phyloP scores from a whole-genome alignment of 2,113 vertebrate genomes.

The Verasper variegatus region DNA sequence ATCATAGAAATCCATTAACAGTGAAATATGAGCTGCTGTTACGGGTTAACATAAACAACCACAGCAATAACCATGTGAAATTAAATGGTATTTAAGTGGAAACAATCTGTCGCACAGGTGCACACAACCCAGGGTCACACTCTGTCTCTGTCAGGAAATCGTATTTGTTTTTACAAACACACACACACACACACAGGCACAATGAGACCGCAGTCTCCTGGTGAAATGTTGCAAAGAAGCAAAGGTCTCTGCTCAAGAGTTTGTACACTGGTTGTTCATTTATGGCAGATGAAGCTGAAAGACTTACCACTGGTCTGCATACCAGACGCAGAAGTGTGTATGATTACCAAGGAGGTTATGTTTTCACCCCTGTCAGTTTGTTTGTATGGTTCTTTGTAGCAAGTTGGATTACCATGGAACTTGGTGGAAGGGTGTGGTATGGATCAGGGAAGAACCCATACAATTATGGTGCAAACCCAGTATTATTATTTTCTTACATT shows the following conservation, averaged over 20 bases:
- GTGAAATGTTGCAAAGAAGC: not conserved
- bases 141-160: too few relatives aligned
- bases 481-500: too few relatives aligned
- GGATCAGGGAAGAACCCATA: too few relatives aligned
- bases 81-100: not conserved
- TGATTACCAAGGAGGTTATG: too few relatives aligned
- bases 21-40: not conserved
- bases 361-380: not conserved
- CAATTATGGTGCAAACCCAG: too few relatives aligned
- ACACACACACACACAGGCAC: not conserved
- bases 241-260: slow-evolving; percentile 22
- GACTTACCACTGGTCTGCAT: not conserved
- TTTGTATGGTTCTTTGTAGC: not conserved
- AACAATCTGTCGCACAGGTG: not conserved
- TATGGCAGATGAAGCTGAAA: not conserved
- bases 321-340: not conserved
- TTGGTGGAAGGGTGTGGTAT: too few relatives aligned
- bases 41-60: not conserved
- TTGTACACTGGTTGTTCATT: slow-evolving; percentile 40
- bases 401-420: not conserved
- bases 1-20: too few relatives aligned
- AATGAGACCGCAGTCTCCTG: not conserved
- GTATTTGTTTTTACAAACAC: not conserved
- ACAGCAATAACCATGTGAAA: not conserved
- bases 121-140: too few relatives aligned